phyloP scores from a whole-genome alignment of 2,888 invertebrate genomes.

The Ctenicera cuprea region DNA sequence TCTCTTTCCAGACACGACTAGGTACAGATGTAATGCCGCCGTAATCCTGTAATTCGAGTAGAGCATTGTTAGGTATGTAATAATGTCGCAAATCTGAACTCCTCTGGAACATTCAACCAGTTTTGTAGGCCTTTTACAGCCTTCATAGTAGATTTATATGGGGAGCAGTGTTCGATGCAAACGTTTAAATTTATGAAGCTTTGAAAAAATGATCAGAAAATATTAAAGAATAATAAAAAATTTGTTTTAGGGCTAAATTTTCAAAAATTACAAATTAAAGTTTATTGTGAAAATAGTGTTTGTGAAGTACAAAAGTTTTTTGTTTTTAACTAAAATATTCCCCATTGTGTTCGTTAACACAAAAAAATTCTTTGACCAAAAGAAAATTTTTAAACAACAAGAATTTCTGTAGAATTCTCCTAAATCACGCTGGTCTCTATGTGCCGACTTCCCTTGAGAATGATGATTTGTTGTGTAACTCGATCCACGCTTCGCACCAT shows the following conservation, averaged over 20 bases:
- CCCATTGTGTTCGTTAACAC: too few relatives aligned
- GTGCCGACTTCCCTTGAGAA: conserved; percentile 34
- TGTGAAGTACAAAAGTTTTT: too few relatives aligned
- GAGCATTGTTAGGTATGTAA: conserved; percentile 66
- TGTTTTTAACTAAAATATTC: too few relatives aligned
- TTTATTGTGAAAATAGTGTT: too few relatives aligned
- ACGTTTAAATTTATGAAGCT: not conserved
- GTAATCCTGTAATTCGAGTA: conserved; percentile 69
- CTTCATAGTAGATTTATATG: conserved; percentile 22
- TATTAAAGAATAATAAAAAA: too few relatives aligned
- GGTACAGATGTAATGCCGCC: conserved; percentile 53
- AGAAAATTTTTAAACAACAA: too few relatives aligned
- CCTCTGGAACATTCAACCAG: conserved; percentile 57
- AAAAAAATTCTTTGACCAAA: too few relatives aligned
- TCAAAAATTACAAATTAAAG: too few relatives aligned
- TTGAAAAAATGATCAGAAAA: too few relatives aligned
- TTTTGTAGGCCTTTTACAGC: conserved; percentile 65
- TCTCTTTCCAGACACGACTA: conserved; percentile 32
- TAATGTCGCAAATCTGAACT: conserved; percentile 68
- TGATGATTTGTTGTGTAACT: conserved; percentile 57
- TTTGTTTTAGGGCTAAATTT: too few relatives aligned
- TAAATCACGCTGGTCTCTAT: conserved; percentile 29
- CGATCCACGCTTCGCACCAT: conserved; percentile 49
- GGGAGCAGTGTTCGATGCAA: conserved; percentile 19
- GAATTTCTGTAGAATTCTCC: too few relatives aligned